Percentiles rank a stretch among this genome's conserved stretches.
Conservation (phyloP, 1,140 invertebrate species). For the Procambarus clarkii region DNA sequence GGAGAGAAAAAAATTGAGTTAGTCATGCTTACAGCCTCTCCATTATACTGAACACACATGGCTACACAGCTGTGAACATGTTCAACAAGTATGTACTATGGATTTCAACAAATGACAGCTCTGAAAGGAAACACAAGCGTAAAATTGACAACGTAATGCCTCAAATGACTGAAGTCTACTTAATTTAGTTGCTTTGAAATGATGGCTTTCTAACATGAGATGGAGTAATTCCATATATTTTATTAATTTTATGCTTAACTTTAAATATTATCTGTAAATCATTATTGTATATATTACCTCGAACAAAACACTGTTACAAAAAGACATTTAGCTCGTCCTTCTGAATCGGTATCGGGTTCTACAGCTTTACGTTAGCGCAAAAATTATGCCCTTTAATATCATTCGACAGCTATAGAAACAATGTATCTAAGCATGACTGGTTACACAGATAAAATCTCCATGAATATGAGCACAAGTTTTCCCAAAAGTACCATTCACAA, state of each 20-base stretch:
- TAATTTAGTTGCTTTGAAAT: background rate
- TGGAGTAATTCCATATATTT: background rate
- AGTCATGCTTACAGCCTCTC: slow-evolving; percentile 8
- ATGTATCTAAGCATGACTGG: background rate
- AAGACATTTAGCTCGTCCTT: no score
- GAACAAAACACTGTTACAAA: no score
- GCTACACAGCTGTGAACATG: slow-evolving; percentile 18
- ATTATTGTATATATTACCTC: background rate
- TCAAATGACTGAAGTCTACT: background rate
- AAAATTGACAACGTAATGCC: background rate
- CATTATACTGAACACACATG: background rate
- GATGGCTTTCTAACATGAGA: slow-evolving; percentile 25
- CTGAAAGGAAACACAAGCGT: background rate
- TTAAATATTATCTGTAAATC: background rate
- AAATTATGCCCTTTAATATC: background rate
- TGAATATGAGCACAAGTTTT: background rate
- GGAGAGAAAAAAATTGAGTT: background rate
- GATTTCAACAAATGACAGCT: background rate
- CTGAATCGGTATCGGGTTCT: background rate
- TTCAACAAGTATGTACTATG: background rate
- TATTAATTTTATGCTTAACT: background rate
- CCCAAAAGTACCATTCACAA: background rate
- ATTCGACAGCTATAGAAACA: background rate
- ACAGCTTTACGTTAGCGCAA: background rate
- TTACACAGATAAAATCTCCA: background rate